These are phyloP conservation scores for Cephalopholis sonnerati DNA, from an alignment of 2,113 vertebrate species.

Conservation along the genomic window DNA sequence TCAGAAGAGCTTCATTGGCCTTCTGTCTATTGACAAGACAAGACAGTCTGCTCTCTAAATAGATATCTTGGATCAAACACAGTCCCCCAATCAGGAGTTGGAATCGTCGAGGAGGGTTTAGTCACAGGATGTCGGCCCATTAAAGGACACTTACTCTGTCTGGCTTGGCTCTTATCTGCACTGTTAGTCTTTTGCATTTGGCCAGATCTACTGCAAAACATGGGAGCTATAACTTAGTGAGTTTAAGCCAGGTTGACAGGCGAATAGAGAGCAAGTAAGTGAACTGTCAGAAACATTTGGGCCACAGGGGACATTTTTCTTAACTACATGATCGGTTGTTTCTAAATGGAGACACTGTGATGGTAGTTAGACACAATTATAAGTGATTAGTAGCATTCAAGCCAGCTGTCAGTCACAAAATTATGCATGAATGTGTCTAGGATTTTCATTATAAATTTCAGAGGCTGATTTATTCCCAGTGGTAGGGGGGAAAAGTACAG, in stretches of 20 bases:
- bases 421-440: background rate
- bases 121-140: conserved; percentile 39
- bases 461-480: background rate
- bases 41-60: conserved; percentile 51
- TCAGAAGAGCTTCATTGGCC: conserved; percentile 30
- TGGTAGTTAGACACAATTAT: conserved; percentile 8
- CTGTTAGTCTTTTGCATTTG: conserved; percentile 43
- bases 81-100: conserved; percentile 46
- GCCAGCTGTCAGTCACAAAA: background rate
- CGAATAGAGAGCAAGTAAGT: conserved; percentile 34
- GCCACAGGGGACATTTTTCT: conserved; percentile 22
- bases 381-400: background rate
- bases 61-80: conserved; percentile 42
- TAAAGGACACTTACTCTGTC: conserved; percentile 50
- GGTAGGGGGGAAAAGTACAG: background rate
- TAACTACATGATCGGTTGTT: conserved; percentile 29
- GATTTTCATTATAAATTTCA: background rate
- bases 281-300: conserved; percentile 50
- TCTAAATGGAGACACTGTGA: conserved; percentile 14
- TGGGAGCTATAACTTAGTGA: conserved; percentile 26
- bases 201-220: conserved; percentile 42
- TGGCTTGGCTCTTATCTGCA: conserved; percentile 46
- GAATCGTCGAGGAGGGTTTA: conserved; percentile 45
- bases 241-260: conserved; percentile 54
- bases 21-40: conserved; percentile 48